These are phyloP conservation scores for Otis tarda DNA, from an alignment of 2,113 vertebrate species.

Conservation along the genomic window DNA sequence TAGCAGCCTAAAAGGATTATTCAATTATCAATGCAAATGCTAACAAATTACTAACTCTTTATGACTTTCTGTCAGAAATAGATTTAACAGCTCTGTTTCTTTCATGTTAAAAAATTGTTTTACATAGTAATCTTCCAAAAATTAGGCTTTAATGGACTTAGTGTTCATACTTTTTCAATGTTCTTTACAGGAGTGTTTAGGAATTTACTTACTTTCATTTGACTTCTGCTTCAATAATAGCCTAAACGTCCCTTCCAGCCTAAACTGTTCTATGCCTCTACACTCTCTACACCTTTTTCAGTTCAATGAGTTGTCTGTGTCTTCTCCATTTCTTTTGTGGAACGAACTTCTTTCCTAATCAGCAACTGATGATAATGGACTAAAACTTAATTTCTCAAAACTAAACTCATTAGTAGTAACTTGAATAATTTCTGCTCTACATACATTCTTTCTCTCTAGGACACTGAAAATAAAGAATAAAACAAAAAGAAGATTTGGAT, in stretches of 20 bases:
- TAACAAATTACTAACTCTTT: neutral
- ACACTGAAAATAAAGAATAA: neutral
- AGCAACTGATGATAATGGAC: neutral
- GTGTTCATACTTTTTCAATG: neutral
- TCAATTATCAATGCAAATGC: neutral
- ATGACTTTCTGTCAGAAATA: neutral
- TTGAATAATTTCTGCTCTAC: neutral
- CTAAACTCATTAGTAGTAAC: neutral
- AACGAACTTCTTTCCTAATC: neutral
- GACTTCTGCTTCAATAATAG: neutral
- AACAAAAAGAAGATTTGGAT: neutral
- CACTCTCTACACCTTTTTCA: neutral
- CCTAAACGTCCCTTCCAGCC: no score
- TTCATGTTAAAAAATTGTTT: neutral
- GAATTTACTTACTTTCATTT: neutral
- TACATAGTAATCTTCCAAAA: neutral
- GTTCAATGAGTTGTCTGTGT: neutral
- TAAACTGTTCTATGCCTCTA: no score
- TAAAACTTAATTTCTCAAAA: neutral
- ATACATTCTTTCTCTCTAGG: neutral
- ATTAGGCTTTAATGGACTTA: neutral
- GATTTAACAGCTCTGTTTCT: neutral
- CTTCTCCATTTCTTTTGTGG: neutral
- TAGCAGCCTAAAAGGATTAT: neutral
- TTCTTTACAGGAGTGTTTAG: neutral